Conservation (phyloP, 2,113 vertebrate genomes). For the Brachyhypopomus gauderio region DNA sequence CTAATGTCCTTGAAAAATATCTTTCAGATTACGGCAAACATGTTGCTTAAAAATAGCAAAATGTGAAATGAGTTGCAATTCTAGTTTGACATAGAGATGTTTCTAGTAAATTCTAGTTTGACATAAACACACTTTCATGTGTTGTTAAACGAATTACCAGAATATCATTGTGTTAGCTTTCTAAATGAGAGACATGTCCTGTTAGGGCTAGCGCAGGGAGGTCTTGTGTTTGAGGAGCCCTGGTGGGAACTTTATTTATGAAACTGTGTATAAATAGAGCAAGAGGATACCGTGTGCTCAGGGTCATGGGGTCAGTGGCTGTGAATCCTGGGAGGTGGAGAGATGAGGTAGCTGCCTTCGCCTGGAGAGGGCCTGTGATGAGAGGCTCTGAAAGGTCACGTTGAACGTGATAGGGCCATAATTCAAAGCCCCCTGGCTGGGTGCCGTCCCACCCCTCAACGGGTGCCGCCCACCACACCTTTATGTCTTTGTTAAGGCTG, state of each 20-base stretch:
- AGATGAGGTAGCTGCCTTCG: conserved; percentile 55
- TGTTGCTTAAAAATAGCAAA: background rate
- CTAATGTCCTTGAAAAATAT: no score
- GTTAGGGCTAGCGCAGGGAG: conserved; percentile 23
- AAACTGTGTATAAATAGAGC: conserved; percentile 49
- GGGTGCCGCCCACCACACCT: conserved; percentile 10
- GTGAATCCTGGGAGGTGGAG: conserved; percentile 56
- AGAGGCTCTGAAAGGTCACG: conserved; percentile 58
- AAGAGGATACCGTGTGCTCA: conserved; percentile 55
- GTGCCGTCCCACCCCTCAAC: conserved; percentile 23
- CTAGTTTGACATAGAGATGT: background rate
- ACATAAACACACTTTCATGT: background rate
- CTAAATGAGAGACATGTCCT: conserved; percentile 15
- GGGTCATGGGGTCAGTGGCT: conserved; percentile 45
- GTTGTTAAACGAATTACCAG: background rate
- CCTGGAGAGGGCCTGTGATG: conserved; percentile 53
- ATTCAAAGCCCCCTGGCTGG: conserved; percentile 44
- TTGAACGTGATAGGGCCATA: conserved; percentile 56
- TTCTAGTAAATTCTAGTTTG: background rate
- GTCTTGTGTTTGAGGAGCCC: conserved; percentile 38
- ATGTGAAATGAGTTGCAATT: background rate
- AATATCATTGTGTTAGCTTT: background rate
- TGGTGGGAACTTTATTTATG: conserved; percentile 59
- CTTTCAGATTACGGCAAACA: no score
- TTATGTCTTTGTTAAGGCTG: conserved; percentile 56